phyloP scores from a whole-genome alignment of 2,797 vertebrate genomes.

The Poecilia wingei region DNA sequence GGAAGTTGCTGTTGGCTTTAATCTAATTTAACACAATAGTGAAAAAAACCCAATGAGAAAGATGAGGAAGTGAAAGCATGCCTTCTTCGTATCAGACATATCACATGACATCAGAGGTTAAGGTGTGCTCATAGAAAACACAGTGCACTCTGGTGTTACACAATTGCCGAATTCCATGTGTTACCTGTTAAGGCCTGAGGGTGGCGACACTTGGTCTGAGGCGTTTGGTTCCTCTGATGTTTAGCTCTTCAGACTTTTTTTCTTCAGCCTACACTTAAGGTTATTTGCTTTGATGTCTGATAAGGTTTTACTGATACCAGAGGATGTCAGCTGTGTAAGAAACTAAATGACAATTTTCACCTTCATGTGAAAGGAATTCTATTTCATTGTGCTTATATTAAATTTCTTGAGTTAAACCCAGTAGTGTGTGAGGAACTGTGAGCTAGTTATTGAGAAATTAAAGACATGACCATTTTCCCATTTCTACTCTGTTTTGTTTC shows the following conservation, averaged over 20 bases:
- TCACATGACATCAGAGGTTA: not conserved
- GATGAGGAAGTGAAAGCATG: not conserved
- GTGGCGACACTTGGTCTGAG: not conserved
- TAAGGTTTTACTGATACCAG: not conserved
- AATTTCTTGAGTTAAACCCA: conserved; percentile 33
- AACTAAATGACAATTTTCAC: conserved; percentile 35
- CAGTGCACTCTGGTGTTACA: not conserved
- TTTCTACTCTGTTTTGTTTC: conserved; percentile 26
- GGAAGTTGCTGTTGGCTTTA: not conserved
- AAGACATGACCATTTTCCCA: conserved; percentile 27
- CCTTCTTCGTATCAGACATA: not conserved
- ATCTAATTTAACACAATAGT: not conserved
- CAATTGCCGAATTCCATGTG: too few relatives aligned
- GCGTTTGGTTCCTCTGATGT: not conserved
- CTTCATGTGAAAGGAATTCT: conserved; percentile 39
- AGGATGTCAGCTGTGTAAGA: not conserved
- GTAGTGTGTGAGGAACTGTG: conserved; percentile 20
- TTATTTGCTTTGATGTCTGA: not conserved
- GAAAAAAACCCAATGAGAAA: not conserved
- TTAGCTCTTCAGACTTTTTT: not conserved
- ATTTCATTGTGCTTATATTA: conserved; percentile 47
- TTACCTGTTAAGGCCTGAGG: not conserved
- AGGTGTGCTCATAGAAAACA: not conserved
- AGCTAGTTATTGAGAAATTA: conserved; percentile 17
- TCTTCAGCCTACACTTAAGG: not conserved